Conservation (phyloP, 2,113 vertebrate genomes). For the Sorex fumeus region DNA sequence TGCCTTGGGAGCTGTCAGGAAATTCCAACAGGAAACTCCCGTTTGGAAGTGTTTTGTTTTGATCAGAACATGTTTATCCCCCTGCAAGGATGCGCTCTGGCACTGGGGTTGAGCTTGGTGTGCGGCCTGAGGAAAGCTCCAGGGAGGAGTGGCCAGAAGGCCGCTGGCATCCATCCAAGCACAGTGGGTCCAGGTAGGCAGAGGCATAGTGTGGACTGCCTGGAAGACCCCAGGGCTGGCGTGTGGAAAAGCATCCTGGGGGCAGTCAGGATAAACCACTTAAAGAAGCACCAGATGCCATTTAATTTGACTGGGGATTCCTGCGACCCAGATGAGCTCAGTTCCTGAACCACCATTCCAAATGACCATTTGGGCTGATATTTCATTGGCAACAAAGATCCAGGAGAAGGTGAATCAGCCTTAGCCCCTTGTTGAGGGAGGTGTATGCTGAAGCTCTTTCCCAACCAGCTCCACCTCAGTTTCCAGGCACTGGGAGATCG, state of each 20-base stretch:
- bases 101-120: background rate
- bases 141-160: accelerated
- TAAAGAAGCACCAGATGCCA: slow-evolving; percentile 45
- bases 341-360: slow-evolving; percentile 17
- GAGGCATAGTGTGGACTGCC: too few species aligned
- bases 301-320: background rate
- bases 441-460: slow-evolving; percentile 3
- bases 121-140: background rate
- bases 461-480: background rate
- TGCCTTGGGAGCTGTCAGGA: slow-evolving; percentile 77
- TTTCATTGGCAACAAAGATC: background rate
- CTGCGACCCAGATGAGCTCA: slow-evolving; percentile 39
- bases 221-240: background rate
- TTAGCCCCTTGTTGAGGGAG: slow-evolving; percentile 52
- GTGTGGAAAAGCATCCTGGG: background rate
- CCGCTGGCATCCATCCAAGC: accelerated
- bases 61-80: slow-evolving; percentile 75
- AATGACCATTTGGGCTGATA: background rate
- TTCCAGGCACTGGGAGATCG: slow-evolving; percentile 46
- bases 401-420: slow-evolving; percentile 68
- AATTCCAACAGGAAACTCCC: slow-evolving; percentile 78
- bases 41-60: slow-evolving; percentile 78
- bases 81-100: slow-evolving; percentile 67
- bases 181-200: background rate
- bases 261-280: background rate